A percentile compares a stretch with the other conserved stretches of the same genome.
These are phyloP conservation scores for Atherinomorus stipes DNA, from an alignment of 2,113 vertebrate species.

Conservation along the genomic window DNA sequence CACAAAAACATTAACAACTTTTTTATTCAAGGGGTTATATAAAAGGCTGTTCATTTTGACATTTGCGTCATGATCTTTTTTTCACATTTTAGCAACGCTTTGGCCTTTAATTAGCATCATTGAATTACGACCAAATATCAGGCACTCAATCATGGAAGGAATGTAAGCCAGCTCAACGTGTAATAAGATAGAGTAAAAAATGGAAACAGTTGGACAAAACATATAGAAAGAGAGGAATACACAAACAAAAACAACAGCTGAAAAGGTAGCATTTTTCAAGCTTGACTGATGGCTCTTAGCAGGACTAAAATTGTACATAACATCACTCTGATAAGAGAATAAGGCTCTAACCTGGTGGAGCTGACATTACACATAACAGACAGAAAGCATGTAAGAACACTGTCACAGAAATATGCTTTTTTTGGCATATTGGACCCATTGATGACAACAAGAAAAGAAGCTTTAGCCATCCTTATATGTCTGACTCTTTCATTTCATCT, in stretches of 20 bases:
- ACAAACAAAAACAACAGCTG: slow-evolving; percentile 31
- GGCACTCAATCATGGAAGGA: slow-evolving; percentile 39
- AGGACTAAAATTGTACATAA: no score
- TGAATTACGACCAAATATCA: slow-evolving; percentile 19
- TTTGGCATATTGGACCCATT: no score
- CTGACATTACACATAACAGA: not conserved
- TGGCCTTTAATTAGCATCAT: slow-evolving; percentile 15
- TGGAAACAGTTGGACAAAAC: slow-evolving; percentile 18
- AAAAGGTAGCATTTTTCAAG: no score
- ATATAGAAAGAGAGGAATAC: slow-evolving; percentile 26
- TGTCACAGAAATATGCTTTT: no score
- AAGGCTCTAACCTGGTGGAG: not conserved
- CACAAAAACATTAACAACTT: slow-evolving; percentile 14
- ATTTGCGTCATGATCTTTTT: not conserved
- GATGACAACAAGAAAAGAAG: no score
- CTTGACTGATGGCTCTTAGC: no score
- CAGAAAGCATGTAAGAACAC: no score
- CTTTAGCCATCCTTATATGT: no score
- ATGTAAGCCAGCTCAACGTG: slow-evolving; percentile 20
- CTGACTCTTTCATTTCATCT: no score
- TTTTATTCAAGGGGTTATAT: not conserved
- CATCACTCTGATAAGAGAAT: no score
- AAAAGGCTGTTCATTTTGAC: not conserved
- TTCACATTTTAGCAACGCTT: not conserved
- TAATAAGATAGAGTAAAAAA: slow-evolving; percentile 2